These are phyloP conservation scores for Chrysolina oricalcia DNA, from an alignment of 2,888 invertebrate genomes.

Conservation along the genomic window DNA sequence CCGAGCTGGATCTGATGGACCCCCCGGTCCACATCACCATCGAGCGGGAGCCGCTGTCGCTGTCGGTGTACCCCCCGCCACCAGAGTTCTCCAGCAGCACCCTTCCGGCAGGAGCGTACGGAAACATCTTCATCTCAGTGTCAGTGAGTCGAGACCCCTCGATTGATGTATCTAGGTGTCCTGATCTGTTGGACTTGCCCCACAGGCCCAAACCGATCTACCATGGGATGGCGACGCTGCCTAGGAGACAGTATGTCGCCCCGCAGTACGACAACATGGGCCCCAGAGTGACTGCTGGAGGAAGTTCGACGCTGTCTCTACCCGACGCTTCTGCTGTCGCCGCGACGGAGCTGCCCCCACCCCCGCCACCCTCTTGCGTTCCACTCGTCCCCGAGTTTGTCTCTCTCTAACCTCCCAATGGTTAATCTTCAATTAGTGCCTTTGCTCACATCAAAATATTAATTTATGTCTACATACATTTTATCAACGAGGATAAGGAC, in stretches of 20 bases:
- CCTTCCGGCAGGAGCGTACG: slow-evolving; percentile 76
- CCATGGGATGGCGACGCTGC: slow-evolving; percentile 71
- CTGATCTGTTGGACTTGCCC: slow-evolving; percentile 85
- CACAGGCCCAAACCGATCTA: slow-evolving; percentile 72
- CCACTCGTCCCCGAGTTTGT: slow-evolving; percentile 76
- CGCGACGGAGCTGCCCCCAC: slow-evolving; percentile 71
- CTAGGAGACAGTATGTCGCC: slow-evolving; percentile 67
- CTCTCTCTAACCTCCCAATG: slow-evolving; percentile 73
- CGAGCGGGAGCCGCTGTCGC: slow-evolving; percentile 71
- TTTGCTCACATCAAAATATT: slow-evolving; percentile 69
- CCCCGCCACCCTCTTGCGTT: slow-evolving; percentile 77
- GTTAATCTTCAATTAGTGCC: slow-evolving; percentile 72
- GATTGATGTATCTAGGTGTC: slow-evolving; percentile 81
- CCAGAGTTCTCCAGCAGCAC: slow-evolving; percentile 76
- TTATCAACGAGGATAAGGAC: slow-evolving; percentile 28
- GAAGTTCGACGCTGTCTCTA: slow-evolving; percentile 89
- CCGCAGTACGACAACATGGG: slow-evolving; percentile 91
- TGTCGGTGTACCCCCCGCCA: slow-evolving; percentile 73
- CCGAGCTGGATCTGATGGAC: slow-evolving; percentile 73
- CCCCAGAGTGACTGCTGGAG: slow-evolving; percentile 89
- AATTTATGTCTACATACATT: slow-evolving; percentile 44
- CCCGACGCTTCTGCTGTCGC: slow-evolving; percentile 77
- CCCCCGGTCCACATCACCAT: slow-evolving; percentile 73
- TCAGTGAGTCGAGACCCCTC: slow-evolving; percentile 83
- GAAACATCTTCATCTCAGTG: slow-evolving; percentile 90